Conservation (phyloP, 2,113 vertebrate species). For the Gymnocephalus cernua region DNA sequence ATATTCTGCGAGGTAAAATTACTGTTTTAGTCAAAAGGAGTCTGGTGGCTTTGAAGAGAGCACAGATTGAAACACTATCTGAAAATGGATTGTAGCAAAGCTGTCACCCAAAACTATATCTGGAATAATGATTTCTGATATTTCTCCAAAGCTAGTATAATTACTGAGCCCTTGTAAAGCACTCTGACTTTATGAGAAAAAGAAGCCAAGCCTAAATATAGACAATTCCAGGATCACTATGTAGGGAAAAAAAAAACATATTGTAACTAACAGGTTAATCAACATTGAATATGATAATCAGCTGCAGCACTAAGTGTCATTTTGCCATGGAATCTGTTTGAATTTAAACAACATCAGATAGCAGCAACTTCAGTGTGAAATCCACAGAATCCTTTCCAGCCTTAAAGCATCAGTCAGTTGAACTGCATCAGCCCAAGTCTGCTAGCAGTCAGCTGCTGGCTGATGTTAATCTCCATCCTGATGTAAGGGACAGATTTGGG, state of each 20-base stretch:
- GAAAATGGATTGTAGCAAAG: neutral
- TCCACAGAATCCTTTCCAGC: neutral
- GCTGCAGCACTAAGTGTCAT: neutral
- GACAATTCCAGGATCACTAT: neutral
- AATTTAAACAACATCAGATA: neutral
- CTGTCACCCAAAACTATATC: neutral
- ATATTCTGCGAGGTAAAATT: no score
- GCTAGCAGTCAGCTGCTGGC: constrained; percentile 9
- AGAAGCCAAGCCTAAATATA: neutral
- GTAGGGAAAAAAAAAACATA: neutral
- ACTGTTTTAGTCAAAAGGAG: no score
- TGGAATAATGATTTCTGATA: neutral
- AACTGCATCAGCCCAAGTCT: constrained; percentile 3
- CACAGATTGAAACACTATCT: neutral
- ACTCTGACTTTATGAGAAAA: neutral
- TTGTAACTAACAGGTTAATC: no score
- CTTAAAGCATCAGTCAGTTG: neutral
- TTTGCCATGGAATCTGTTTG: neutral
- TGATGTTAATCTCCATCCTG: constrained; percentile 52
- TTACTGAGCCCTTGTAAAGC: neutral
- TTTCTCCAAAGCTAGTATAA: neutral
- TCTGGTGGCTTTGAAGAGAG: no score
- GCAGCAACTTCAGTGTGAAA: neutral
- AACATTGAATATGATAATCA: neutral
- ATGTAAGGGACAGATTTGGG: constrained; percentile 48